Conservation (phyloP, 2,888 invertebrate species). For the Agrochola lychnidis region DNA sequence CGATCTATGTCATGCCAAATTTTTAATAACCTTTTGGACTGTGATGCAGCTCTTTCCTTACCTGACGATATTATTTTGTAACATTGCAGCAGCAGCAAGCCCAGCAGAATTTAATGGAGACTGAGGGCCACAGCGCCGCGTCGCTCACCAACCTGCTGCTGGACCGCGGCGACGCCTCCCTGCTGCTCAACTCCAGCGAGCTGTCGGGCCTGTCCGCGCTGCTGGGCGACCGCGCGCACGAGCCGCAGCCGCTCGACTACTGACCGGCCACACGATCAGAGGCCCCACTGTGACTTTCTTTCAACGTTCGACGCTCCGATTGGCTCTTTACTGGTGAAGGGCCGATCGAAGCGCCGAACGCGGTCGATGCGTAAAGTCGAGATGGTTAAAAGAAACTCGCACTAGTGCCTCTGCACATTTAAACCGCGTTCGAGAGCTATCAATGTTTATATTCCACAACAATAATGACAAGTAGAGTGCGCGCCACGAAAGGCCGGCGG, state of each 20-base stretch:
- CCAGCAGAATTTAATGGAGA: constrained; percentile 69
- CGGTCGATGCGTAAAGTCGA: too few relatives aligned
- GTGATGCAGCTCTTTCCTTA: neutral
- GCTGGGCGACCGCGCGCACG: constrained; percentile 47
- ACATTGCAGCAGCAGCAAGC: constrained; percentile 40
- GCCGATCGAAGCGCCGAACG: too few relatives aligned
- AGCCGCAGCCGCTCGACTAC: constrained; percentile 50
- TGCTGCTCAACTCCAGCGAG: constrained; percentile 88
- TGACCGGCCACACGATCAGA: constrained; percentile 4
- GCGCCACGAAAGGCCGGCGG: too few relatives aligned
- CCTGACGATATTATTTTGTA: neutral
- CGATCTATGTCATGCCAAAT: too few relatives aligned
- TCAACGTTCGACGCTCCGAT: too few relatives aligned
- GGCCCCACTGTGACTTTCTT: too few relatives aligned
- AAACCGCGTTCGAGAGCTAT: too few relatives aligned
- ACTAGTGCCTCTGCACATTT: neutral
- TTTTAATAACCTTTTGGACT: neutral
- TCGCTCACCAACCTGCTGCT: constrained; percentile 76
- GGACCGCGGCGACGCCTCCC: constrained; percentile 70
- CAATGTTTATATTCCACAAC: neutral
- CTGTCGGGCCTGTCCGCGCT: constrained; percentile 84
- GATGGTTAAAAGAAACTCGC: too few relatives aligned
- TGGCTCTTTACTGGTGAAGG: too few relatives aligned
- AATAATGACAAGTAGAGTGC: too few relatives aligned
- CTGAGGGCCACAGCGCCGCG: constrained; percentile 64